Conservation (phyloP, 92 coral and sea anemone genomes). For the Epizoanthus illoricatus region DNA sequence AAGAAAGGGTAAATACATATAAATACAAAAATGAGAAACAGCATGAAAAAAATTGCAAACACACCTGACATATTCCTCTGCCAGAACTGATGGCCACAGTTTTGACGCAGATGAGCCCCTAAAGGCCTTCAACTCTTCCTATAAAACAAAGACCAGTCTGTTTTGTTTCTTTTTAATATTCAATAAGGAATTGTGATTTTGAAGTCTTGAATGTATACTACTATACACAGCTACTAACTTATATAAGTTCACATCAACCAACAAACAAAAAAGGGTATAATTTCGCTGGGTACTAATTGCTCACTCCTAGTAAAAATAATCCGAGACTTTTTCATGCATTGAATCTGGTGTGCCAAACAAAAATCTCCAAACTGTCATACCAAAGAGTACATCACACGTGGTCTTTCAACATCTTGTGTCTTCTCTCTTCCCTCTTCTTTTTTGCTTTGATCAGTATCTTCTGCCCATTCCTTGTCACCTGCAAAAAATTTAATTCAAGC, state of each 20-base stretch:
- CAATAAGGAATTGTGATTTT: not conserved
- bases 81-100: conserved; percentile 75
- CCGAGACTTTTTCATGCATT: not conserved
- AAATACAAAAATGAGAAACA: no score
- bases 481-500: not conserved
- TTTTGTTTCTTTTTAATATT: not conserved
- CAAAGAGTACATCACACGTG: conserved; percentile 79
- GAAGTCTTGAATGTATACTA: no score
- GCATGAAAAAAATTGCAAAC: not conserved
- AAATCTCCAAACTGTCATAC: conserved; percentile 30
- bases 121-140: conserved; percentile 76
- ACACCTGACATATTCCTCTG: conserved; percentile 82
- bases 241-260: not conserved
- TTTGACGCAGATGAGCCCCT: conserved; percentile 76
- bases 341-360: not conserved
- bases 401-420: conserved; percentile 30
- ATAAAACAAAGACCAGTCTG: conserved; percentile 6
- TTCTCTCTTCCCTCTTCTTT: conserved; percentile 37
- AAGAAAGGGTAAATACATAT: no score
- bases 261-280: not conserved
- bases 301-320: conserved; percentile 3
- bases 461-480: conserved; percentile 31
- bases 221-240: not conserved
- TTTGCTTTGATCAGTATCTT: conserved; percentile 27
- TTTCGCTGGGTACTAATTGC: not conserved